These are phyloP conservation scores for Micromussa lordhowensis DNA, from an alignment of 92 coral and sea anemone genomes.

Conservation along the genomic window DNA sequence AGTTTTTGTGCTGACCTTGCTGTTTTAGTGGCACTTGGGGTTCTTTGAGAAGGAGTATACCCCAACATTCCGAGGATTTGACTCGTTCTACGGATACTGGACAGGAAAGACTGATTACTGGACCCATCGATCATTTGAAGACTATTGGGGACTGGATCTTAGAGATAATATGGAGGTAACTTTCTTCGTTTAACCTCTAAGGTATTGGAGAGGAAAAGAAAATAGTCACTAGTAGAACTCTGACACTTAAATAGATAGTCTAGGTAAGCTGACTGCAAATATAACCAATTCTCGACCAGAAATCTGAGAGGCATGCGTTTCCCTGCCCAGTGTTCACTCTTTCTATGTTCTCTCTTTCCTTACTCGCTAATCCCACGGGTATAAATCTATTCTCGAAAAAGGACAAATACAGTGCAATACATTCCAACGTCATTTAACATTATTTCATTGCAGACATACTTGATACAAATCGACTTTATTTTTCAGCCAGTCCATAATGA, in stretches of 20 bases:
- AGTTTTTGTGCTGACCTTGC: background rate
- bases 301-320: no score
- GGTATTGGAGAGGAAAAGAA: no score
- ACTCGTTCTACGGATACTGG: conserved; percentile 90
- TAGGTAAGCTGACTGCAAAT: no score
- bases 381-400: background rate
- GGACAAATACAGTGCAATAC: background rate
- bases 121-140: conserved; percentile 84
- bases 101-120: conserved; percentile 96
- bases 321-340: no score
- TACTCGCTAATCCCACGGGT: background rate
- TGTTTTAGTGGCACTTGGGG: conserved; percentile 91
- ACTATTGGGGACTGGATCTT: conserved; percentile 87
- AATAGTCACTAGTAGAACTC: no score
- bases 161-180: conserved; percentile 84
- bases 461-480: background rate
- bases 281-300: no score
- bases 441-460: background rate
- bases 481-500: conserved; percentile 75
- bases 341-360: no score
- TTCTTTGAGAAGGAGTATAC: conserved; percentile 93
- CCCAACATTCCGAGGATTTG: conserved; percentile 87
- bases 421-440: background rate
- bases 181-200: no score
- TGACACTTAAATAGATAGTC: no score